Evolutionary conservation across 1,140 invertebrate species (phyloP), one percentile per base, ranked within the genome.

Genomic region (Papilio aristodemus): DNA sequence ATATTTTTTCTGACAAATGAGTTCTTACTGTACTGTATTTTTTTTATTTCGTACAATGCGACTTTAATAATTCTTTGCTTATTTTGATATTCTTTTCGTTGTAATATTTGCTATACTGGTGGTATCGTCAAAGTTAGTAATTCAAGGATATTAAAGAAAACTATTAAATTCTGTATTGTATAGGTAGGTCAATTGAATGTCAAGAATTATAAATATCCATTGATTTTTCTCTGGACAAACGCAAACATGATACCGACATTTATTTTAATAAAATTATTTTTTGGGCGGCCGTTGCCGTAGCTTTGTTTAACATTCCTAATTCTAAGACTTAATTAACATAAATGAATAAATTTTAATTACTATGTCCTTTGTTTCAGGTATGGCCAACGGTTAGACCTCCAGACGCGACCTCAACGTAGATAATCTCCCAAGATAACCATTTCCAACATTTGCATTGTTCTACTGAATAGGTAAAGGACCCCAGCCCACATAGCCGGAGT

Each of bases 1-100:
- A 62, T 68, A 41, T 58, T 67, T 73, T 72, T 67, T 46, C 71
- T 71, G 77, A 79, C 74, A 78, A 69, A 74, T 74, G 73, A 54
- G 38, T 66, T 64, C 57, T 63, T 62, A 54, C 67, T 69, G 38
- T 43, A 73, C 62, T 66, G n/a, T 5, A 50, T 5, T 32, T 32
- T 32, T 3, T 32, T 32, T 32, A 32, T 46, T 46, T 19, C 10
- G 43, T 46, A n/a, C n/a, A 46, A 46, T 9, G 14, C 43, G 43
- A 46, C 8, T 41, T 41, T 41, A n/a, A 41, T 14, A 8, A 17
- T 43, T 43, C 17, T 46, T 46, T 46, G 43, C 39, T 14, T 19
- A 46, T 10, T 46, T 46, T 46, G 7, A 19, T 46, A 46, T 46
- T 22, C 8, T 2, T 38, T 38, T 38, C 11, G n/a, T n/a, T n/a